Base-by-base conservation (phyloP, 2,888 invertebrate genomes). In the Hirtodrosophila histrioides region DNA sequence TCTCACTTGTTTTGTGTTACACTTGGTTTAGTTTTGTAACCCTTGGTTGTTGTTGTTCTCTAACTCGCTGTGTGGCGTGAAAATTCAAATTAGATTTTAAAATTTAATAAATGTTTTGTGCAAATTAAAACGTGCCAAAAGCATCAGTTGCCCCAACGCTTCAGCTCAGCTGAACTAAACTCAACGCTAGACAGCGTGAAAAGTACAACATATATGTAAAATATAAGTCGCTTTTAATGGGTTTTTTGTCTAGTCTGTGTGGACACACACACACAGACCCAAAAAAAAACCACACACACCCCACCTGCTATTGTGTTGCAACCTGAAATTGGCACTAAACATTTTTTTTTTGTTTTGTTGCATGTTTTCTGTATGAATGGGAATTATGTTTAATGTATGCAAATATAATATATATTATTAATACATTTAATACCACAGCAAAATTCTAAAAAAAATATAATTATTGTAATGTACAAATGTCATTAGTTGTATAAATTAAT, bases 21-120 rank as follows among this genome's bases (percentile, higher is more conserved):
- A 87, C 69, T 80, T 86, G 70, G 82, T 23, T 80, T 77, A 62
- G 67, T 69, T 63, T 69, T 54, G 60, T 51, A 66, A 46, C 62
- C n/a, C 58, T 51, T 73, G 54, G 58, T 62, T 70, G 64, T 45
- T 39, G 39, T 37, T 46, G 46, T 43, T 56, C 58, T 36, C 56
- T 49, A 46, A 17, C 50, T 53, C 46, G 66, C 50, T 68, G 61
- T 65, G 68, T 76, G 71, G 88, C 75, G 86, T 88, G 74, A 88
- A 89, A 87, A 89, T 88, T 81, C 76, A 88, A 88, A 89, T 89
- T 81, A 84, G 82, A 89, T 89, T 88, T 89, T 89, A 88, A 89
- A 88, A 77, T 89, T 88, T 88, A 76, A 89, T 88, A 88, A 86
- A 88, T 78, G 78, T 72, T 76, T n/a, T 78, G 76, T 71, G 75